A percentile compares a stretch with the other conserved stretches of the same genome.
phyloP scores from a whole-genome alignment of 1,140 invertebrate genomes.

The Caenorhabditis inopinata region DNA sequence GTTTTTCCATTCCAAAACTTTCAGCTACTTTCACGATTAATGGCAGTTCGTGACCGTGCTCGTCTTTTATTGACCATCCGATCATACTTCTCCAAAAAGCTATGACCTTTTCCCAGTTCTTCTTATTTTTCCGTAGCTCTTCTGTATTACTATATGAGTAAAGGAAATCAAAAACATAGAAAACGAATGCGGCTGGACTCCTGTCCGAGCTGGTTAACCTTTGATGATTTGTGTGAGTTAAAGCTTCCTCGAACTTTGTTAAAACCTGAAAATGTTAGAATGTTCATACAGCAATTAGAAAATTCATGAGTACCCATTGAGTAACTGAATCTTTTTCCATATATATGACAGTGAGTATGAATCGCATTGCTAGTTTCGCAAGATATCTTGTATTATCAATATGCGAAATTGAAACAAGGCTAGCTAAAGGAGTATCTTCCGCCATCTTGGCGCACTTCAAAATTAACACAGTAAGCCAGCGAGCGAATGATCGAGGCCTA shows the following conservation, averaged over 20 bases:
- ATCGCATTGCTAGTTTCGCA: background rate
- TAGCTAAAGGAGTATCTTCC: background rate
- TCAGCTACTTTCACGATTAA: background rate
- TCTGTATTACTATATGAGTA: background rate
- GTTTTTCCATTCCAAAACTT: constrained; percentile 7
- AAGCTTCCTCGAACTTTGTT: background rate
- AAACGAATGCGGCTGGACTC: background rate
- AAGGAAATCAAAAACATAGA: constrained; percentile 4
- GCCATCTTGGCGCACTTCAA: background rate
- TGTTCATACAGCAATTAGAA: no score
- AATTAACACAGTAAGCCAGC: background rate
- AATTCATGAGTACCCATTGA: background rate
- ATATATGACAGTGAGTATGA: background rate
- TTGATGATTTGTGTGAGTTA: background rate
- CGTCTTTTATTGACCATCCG: background rate
- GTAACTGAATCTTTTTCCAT: background rate
- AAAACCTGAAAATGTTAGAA: background rate
- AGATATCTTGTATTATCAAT: background rate
- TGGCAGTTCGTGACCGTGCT: background rate
- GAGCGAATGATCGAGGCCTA: background rate
- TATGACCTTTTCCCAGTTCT: background rate
- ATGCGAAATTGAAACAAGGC: background rate
- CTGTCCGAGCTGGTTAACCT: background rate
- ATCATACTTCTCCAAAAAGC: background rate
- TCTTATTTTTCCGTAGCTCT: background rate